A percentile compares a stretch with the other conserved stretches of the same genome.
These are phyloP conservation scores for Sorex araneus DNA, from an alignment of 2,113 vertebrate genomes.

Conservation along the genomic window DNA sequence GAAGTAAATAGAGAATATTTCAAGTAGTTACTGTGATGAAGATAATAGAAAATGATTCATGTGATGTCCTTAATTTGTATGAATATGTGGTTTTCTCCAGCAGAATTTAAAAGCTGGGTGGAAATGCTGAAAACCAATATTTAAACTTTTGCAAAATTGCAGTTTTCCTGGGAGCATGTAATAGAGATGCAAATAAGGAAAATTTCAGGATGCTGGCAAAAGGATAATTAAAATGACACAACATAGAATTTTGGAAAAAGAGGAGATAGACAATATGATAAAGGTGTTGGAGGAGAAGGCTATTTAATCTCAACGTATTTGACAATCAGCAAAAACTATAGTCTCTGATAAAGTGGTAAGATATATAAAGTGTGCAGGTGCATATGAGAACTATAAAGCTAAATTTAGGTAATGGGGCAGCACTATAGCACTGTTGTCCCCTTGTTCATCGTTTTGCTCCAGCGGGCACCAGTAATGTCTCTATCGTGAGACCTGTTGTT, in stretches of 20 bases:
- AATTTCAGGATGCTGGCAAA: conserved; percentile 26
- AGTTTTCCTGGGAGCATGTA: conserved; percentile 49
- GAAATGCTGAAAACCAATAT: conserved; percentile 43
- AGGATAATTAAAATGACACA: neutral
- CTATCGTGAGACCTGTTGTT: too few relatives aligned
- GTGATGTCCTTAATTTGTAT: neutral
- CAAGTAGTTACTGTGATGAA: neutral
- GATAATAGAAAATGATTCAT: conserved; percentile 34
- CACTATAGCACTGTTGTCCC: too few relatives aligned
- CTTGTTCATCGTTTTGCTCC: too few relatives aligned
- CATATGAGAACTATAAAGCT: neutral
- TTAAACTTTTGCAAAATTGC: conserved; percentile 49
- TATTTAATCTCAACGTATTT: neutral
- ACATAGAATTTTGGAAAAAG: neutral
- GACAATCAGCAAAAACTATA: neutral
- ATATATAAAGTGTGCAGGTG: too few relatives aligned
- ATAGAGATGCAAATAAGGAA: conserved; percentile 56
- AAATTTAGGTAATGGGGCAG: neutral
- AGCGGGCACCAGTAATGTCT: too few relatives aligned
- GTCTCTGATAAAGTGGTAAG: neutral
- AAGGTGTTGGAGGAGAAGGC: too few relatives aligned
- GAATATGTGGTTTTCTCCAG: conserved; percentile 10
- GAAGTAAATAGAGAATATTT: conserved; percentile 43
- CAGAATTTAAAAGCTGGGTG: neutral
- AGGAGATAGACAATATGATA: neutral